Conservation (phyloP, 1,140 invertebrate species). For the Saccostrea glomerata region DNA sequence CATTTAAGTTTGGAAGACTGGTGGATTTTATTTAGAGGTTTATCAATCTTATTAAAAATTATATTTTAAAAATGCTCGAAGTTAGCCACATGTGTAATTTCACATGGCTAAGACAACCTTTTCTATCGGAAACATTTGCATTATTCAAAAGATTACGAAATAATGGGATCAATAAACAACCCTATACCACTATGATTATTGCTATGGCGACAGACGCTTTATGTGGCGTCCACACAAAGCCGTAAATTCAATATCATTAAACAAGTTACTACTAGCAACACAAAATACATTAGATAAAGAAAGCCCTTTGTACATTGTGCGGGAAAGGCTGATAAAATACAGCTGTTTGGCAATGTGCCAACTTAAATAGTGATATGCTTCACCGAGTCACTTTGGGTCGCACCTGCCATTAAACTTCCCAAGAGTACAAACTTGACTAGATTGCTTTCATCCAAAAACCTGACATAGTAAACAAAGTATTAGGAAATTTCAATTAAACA, state of each 20-base stretch:
- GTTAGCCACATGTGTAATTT: background rate
- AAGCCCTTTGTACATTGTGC: background rate
- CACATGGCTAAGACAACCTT: background rate
- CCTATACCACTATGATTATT: constrained; percentile 18
- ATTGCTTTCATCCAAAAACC: too few relatives aligned
- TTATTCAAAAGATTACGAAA: background rate
- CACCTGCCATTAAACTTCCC: background rate
- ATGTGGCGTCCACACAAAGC: constrained; percentile 25
- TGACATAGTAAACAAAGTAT: too few relatives aligned
- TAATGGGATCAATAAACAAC: constrained; percentile 5
- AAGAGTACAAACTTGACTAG: background rate
- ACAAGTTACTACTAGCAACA: constrained; percentile 19
- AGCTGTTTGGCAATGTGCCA: constrained; percentile 8
- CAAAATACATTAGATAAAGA: background rate
- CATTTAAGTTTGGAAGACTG: too few relatives aligned
- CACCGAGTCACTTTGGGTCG: constrained; percentile 1
- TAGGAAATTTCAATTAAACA: background rate
- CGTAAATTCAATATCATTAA: constrained; percentile 28
- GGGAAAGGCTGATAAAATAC: constrained; percentile 22
- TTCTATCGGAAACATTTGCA: background rate
- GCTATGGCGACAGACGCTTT: background rate
- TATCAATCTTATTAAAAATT: too few relatives aligned
- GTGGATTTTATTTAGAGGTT: too few relatives aligned
- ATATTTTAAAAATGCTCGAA: too few relatives aligned
- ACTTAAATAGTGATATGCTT: background rate